Evolutionary conservation across 2,888 invertebrate genomes (phyloP).

Genomic region (Amphipoea lucens): DNA sequence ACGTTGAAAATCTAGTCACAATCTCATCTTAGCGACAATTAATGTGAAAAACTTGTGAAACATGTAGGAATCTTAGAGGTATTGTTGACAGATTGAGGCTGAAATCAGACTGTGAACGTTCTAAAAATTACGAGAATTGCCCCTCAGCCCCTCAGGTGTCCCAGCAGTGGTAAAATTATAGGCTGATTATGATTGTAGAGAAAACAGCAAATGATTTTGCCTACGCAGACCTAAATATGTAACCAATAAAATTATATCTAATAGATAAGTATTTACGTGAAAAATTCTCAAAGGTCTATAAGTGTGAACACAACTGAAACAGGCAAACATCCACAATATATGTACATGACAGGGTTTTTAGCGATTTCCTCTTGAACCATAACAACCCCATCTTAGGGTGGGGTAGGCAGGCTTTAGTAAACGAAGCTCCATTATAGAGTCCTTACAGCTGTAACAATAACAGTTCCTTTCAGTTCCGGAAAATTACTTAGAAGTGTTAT

Average conservation of each 20-base stretch:
- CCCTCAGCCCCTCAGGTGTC: neutral
- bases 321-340: slow-evolving; percentile 46
- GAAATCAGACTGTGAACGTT: neutral
- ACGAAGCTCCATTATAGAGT: slow-evolving; percentile 47
- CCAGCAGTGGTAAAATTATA: neutral
- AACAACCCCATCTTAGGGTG: slow-evolving; percentile 38
- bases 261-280: neutral
- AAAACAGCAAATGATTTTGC: neutral
- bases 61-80: neutral
- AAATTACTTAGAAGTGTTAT: slow-evolving; percentile 39
- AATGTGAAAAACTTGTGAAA: neutral
- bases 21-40: neutral
- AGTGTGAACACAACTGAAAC: slow-evolving; percentile 13
- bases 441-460: slow-evolving; percentile 45
- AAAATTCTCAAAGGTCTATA: neutral
- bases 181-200: neutral
- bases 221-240: neutral
- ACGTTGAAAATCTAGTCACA: neutral
- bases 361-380: slow-evolving; percentile 50
- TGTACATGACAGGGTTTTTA: slow-evolving; percentile 67
- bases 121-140: neutral
- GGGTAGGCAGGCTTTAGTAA: slow-evolving; percentile 51
- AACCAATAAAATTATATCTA: neutral
- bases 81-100: neutral
- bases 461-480: slow-evolving; percentile 45